Percentiles rank a stretch among this genome's conserved stretches.
Evolutionary conservation across 2,888 invertebrate genomes (phyloP).

Genomic region (Azorinus chamasolen): DNA sequence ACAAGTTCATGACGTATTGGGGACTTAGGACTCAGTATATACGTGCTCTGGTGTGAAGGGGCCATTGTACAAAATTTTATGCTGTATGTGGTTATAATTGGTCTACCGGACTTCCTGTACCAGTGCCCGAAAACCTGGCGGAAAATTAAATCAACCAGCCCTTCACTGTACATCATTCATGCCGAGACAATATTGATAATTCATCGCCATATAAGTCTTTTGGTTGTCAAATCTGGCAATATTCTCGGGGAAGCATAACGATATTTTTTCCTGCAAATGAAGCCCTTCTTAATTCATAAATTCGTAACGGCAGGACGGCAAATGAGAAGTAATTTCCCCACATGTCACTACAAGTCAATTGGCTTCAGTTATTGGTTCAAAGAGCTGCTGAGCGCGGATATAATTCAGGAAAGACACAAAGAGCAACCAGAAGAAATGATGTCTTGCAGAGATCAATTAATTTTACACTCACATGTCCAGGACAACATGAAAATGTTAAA

Average conservation of each 20-base stretch:
- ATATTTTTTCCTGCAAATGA: slow-evolving; percentile 36
- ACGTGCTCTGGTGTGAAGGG: no score
- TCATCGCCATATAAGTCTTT: slow-evolving; percentile 42
- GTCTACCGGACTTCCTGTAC: no score
- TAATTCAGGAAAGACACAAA: slow-evolving; percentile 43
- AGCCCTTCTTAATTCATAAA: slow-evolving; percentile 49
- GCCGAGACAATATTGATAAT: slow-evolving; percentile 43
- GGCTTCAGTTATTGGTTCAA: slow-evolving; percentile 49
- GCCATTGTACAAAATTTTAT: no score
- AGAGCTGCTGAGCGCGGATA: slow-evolving; percentile 52
- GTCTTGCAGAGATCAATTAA: no score
- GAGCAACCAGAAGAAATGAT: background rate
- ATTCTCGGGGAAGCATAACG: slow-evolving; percentile 18
- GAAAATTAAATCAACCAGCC: slow-evolving; percentile 61
- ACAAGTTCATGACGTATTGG: no score
- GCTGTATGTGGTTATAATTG: no score
- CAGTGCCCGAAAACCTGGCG: slow-evolving; percentile 24
- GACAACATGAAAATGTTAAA: no score
- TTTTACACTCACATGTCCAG: no score
- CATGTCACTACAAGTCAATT: slow-evolving; percentile 59
- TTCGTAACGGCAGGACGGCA: slow-evolving; percentile 29
- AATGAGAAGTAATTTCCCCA: slow-evolving; percentile 61
- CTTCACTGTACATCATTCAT: slow-evolving; percentile 37
- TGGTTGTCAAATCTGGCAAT: slow-evolving; percentile 33
- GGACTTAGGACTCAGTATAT: no score